Evolutionary conservation across 2,888 invertebrate genomes (phyloP).

Genomic region (Acheta domesticus): DNA sequence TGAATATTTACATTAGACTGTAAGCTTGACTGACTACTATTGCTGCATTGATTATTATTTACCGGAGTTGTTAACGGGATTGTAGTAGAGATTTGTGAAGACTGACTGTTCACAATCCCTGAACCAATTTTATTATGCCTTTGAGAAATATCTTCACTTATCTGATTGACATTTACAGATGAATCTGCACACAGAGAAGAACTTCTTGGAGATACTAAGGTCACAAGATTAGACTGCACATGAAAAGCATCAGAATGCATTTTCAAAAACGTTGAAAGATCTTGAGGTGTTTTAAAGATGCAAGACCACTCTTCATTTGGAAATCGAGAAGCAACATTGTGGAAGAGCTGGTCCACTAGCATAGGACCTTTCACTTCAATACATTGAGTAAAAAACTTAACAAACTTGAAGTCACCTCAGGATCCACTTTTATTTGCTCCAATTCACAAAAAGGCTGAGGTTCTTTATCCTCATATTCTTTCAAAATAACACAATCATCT

Average conservation of each 20-base stretch:
- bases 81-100: not conserved
- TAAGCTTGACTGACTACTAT: conserved; percentile 26
- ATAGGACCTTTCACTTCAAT: conserved; percentile 77
- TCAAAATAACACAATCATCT: conserved; percentile 79
- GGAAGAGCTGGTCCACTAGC: conserved; percentile 82
- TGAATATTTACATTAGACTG: conserved; percentile 45
- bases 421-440: conserved; percentile 75
- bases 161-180: not conserved
- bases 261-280: conserved; percentile 84
- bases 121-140: not conserved
- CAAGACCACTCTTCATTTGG: conserved; percentile 76
- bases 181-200: not conserved
- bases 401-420: conserved; percentile 76
- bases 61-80: conserved; percentile 31
- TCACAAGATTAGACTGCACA: conserved; percentile 88
- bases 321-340: conserved; percentile 67
- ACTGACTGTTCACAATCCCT: not conserved
- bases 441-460: conserved; percentile 67
- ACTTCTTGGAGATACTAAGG: conserved; percentile 54
- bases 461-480: conserved; percentile 63
- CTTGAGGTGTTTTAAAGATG: conserved; percentile 86
- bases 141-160: not conserved
- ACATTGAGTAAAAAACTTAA: conserved; percentile 79
- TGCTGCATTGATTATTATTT: conserved; percentile 27
- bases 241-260: conserved; percentile 93